Evolutionary conservation across 2,888 invertebrate species (phyloP).

Genomic region (Automeris io): DNA sequence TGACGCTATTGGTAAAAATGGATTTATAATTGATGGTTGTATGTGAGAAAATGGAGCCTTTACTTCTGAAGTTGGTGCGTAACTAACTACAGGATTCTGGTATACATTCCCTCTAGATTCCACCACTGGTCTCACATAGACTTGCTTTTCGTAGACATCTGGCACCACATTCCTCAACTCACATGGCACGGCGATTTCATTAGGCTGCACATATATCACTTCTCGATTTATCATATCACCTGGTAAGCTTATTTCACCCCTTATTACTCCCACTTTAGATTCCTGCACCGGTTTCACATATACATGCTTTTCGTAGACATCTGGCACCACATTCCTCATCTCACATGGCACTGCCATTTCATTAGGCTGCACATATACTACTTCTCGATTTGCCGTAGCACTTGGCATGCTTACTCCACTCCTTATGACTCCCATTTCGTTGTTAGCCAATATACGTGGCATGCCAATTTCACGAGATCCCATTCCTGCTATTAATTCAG

Average conservation of each 20-base stretch:
- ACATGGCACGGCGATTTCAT: background rate
- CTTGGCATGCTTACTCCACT: background rate
- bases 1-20: conserved; percentile 38
- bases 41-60: background rate
- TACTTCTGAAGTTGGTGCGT: background rate
- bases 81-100: background rate
- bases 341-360: background rate
- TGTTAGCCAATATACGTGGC: background rate
- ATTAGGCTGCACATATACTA: background rate
- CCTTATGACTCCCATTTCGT: background rate
- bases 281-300: background rate
- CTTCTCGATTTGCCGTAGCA: background rate
- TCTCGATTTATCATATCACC: background rate
- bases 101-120: background rate
- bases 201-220: background rate
- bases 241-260: background rate
- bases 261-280: background rate
- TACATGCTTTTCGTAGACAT: background rate
- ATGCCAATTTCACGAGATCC: background rate
- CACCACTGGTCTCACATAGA: background rate
- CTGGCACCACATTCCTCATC: background rate
- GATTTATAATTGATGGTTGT: conserved; percentile 20
- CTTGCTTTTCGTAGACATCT: background rate
- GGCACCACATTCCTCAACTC: background rate
- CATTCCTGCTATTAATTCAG: conserved; percentile 4